These are phyloP conservation scores for Sarcophaga variegata DNA, from an alignment of 2,888 invertebrate genomes.

Conservation along the genomic window DNA sequence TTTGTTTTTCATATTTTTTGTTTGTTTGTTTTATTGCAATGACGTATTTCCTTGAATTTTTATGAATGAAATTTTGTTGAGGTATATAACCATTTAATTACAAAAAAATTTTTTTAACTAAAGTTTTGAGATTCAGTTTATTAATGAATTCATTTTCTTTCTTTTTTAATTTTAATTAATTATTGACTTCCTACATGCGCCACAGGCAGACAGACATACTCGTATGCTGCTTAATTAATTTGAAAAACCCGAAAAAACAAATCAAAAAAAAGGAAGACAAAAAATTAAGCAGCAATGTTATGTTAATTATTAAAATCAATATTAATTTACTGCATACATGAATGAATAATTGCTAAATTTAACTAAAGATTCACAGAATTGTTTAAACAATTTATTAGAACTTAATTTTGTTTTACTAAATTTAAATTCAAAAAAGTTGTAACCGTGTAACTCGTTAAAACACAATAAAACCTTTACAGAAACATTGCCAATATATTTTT, in stretches of 20 bases:
- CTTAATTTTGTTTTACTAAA: neutral
- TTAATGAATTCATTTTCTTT: neutral
- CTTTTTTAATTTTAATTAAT: neutral
- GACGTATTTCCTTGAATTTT: constrained; percentile 55
- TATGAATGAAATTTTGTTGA: constrained; percentile 41
- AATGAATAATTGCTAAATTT: constrained; percentile 12
- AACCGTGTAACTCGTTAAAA: no score
- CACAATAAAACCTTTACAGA: neutral
- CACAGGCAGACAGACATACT: no score
- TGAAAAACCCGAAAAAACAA: no score
- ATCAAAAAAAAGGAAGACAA: no score
- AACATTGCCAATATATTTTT: neutral
- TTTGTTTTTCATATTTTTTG: neutral
- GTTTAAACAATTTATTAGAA: neutral
- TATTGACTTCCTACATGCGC: neutral
- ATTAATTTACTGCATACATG: constrained; percentile 4
- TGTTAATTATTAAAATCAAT: constrained; percentile 51
- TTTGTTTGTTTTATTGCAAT: neutral
- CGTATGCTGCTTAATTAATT: no score
- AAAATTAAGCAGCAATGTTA: neutral
- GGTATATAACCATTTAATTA: no score
- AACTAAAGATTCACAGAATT: neutral
- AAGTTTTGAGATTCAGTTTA: neutral
- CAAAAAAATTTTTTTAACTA: constrained; percentile 33
- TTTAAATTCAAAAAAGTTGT: no score